A percentile compares a stretch with the other conserved stretches of the same genome.
phyloP scores from a whole-genome alignment of 2,113 vertebrate species.

The Toxostoma redivivum region DNA sequence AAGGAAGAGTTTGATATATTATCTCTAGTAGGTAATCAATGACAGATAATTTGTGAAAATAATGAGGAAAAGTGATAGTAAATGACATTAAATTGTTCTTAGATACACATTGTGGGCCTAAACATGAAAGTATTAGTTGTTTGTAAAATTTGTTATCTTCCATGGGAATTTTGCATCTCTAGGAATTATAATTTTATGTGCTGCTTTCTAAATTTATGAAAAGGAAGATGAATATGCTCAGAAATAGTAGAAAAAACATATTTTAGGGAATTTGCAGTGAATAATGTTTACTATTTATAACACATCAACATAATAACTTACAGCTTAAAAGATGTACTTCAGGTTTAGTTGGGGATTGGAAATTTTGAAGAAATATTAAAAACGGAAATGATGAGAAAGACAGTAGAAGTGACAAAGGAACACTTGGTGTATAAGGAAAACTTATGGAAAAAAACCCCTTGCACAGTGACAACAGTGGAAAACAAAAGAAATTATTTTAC shows the following conservation, averaged over 20 bases:
- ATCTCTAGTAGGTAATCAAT: background rate
- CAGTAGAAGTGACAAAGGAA: background rate
- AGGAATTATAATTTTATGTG: background rate
- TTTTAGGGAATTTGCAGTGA: background rate
- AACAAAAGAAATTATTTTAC: background rate
- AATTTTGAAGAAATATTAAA: background rate
- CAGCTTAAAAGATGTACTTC: background rate
- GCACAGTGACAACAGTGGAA: background rate
- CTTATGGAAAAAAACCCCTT: background rate
- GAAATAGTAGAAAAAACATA: background rate
- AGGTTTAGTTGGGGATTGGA: background rate
- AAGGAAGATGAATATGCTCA: background rate
- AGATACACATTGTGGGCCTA: background rate
- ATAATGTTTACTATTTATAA: background rate
- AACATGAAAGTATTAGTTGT: background rate
- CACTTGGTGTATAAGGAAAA: background rate
- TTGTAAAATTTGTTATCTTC: background rate
- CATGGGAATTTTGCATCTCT: background rate
- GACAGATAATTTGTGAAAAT: background rate
- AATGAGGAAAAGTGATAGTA: background rate
- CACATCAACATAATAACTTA: rapidly evolving
- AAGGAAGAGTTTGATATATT: background rate
- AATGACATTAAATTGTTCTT: background rate
- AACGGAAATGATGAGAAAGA: background rate
- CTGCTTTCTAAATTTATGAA: background rate